A percentile compares a stretch with the other conserved stretches of the same genome.
These are phyloP conservation scores for Pampusana beccarii DNA, from an alignment of 2,113 vertebrate species.

Conservation along the genomic window DNA sequence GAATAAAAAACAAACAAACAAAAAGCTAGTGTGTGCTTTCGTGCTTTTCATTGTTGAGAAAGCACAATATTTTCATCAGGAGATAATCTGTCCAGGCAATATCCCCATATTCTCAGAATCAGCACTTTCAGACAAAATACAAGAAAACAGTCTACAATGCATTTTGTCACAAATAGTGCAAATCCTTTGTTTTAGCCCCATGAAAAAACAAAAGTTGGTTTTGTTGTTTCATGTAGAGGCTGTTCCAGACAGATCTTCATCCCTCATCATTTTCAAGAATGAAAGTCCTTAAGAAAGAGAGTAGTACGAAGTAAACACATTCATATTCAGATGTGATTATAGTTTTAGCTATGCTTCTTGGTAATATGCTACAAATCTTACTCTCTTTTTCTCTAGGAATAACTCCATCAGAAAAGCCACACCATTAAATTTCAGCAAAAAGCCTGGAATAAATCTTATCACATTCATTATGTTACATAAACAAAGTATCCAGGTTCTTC, in stretches of 20 bases:
- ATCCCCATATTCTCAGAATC: slow-evolving; percentile 28
- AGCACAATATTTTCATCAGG: background rate
- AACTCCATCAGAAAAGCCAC: background rate
- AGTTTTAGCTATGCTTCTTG: background rate
- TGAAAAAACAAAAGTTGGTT: background rate
- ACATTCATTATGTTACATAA: background rate
- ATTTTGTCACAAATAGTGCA: slow-evolving; percentile 57
- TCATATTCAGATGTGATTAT: background rate
- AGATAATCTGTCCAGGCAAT: slow-evolving; percentile 16
- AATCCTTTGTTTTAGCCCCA: slow-evolving; percentile 33
- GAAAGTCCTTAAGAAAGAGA: background rate
- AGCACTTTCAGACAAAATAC: slow-evolving; percentile 14
- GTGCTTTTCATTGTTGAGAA: background rate
- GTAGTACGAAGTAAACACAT: slow-evolving; percentile 14
- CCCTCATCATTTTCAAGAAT: slow-evolving; percentile 29
- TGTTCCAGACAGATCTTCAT: slow-evolving; percentile 44
- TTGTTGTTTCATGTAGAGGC: slow-evolving; percentile 14
- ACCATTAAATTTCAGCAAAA: background rate
- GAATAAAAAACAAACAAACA: background rate
- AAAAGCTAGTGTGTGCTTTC: background rate
- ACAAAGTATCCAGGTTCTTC: background rate
- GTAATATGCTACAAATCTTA: background rate
- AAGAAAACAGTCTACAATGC: background rate
- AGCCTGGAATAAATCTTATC: background rate
- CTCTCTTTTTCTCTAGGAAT: background rate